Evolutionary conservation across 2,888 invertebrate species (phyloP).

Genomic region (Orthosia gracilis): DNA sequence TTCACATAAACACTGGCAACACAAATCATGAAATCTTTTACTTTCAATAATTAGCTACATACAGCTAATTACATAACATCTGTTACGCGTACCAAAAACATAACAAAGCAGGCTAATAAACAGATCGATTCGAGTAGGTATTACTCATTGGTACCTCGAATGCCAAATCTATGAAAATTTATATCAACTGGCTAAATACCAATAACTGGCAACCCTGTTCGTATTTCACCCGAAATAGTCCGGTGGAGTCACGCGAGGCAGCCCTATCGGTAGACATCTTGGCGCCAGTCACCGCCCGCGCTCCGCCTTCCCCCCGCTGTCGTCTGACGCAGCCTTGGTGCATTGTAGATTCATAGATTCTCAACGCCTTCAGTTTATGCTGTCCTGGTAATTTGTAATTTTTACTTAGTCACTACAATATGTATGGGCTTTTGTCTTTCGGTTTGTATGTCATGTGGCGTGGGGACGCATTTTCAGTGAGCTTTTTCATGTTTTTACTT

Average conservation of each 20-base stretch:
- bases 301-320: conserved; percentile 54
- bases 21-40: neutral
- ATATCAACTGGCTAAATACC: conserved; percentile 61
- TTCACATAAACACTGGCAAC: conserved; percentile 2
- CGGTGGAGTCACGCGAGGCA: conserved; percentile 76
- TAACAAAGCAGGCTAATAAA: conserved; percentile 25
- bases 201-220: conserved; percentile 69
- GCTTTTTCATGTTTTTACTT: neutral
- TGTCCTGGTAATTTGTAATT: conserved; percentile 55
- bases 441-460: conserved; percentile 4
- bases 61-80: conserved; percentile 28
- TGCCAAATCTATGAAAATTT: conserved; percentile 58
- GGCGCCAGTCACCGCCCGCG: conserved; percentile 72
- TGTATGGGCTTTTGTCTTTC: conserved; percentile 18
- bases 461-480: neutral
- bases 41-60: neutral
- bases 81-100: conserved; percentile 6
- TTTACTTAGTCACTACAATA: conserved; percentile 50
- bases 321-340: conserved; percentile 71
- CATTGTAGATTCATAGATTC: conserved; percentile 71
- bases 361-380: conserved; percentile 64
- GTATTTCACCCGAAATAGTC: conserved; percentile 72
- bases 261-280: conserved; percentile 83
- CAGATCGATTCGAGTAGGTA: conserved; percentile 33
- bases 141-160: conserved; percentile 55